Base-by-base conservation (phyloP, 2,113 vertebrate species). In the Halcyon malimbica region DNA sequence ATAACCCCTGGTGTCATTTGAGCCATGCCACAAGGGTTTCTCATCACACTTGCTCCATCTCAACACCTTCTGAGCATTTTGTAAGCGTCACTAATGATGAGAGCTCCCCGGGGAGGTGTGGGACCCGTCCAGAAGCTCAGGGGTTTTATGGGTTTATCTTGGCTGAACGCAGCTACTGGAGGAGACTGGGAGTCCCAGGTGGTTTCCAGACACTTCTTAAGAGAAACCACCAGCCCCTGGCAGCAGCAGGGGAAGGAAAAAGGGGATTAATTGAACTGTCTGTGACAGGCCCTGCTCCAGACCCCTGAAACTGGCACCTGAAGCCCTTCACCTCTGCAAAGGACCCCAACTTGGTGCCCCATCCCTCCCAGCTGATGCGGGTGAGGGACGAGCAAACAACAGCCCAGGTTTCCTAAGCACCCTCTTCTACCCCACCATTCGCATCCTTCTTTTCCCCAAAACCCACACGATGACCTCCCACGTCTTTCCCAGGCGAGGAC, bases 1-100 rank as follows among this genome's bases (percentile, higher is more conserved):
- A 77, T 4, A 44, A 39, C 15, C 37, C n/a, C 54, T 3, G 0
- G 31, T 0, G 4, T 4, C 0, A 0, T 28, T 26, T 56, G 5
- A 16, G 26, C 16, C 28, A 11, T 1, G 4, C 39, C 50, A 31
- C 19, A 11, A 0, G 25, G 77, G 19, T 42, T n/a, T 74, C 71
- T 41, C 60, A 37, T 7, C 31, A 2, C 1, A 0, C 24, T 6
- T 5, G 28, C 23, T 51, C 31, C 59, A 51, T 5, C 62, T 46
- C 80, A n/a, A 5, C 51, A 18, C 17, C 18, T 71, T 35, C 73
- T 46, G 39, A 39, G 56, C 0, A 4, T 26, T 75, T 17, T 71
- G 42, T 7, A 54, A 70, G 33, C 0, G 1, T 46, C 82, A 51
- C 62, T 35, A 19, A 39, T 0, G 16, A 23, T 2, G 6, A 1